Evolutionary conservation across 2,888 invertebrate species (phyloP).

Genomic region (Holacanthella duospinosa): DNA sequence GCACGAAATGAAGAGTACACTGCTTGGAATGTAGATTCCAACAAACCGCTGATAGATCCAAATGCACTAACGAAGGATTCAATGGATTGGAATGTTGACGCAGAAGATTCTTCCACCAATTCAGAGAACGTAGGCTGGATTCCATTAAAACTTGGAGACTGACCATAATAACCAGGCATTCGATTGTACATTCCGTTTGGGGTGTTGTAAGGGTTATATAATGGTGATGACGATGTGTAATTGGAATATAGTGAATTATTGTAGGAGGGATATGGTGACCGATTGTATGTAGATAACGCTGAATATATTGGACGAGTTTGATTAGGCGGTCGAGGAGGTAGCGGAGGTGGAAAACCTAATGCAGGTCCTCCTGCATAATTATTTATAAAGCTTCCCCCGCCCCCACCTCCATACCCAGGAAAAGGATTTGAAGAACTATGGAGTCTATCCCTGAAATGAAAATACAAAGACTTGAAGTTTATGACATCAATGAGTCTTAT

Average conservation of each 20-base stretch:
- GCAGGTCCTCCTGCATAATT: neutral
- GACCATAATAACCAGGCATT: constrained; percentile 15
- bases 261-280: constrained; percentile 22
- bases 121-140: constrained; percentile 54
- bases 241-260: constrained; percentile 11
- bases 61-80: constrained; percentile 85
- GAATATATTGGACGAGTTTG: constrained; percentile 29
- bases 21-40: constrained; percentile 92
- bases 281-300: constrained; percentile 10
- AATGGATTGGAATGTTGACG: constrained; percentile 88
- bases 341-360: constrained; percentile 25
- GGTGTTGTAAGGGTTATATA: constrained; percentile 12
- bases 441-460: constrained; percentile 29
- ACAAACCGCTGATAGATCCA: constrained; percentile 87
- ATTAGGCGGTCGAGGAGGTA: constrained; percentile 23
- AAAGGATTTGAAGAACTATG: constrained; percentile 32
- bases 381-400: constrained; percentile 4
- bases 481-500: neutral
- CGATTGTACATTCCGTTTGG: constrained; percentile 12
- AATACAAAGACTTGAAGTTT: neutral
- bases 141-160: constrained; percentile 26
- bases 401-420: constrained; percentile 23
- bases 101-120: constrained; percentile 78
- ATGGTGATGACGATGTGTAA: constrained; percentile 15
- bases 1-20: constrained; percentile 91